These are phyloP conservation scores for Leptinotarsa rubiginosa DNA, from an alignment of 2,888 invertebrate species.

Conservation along the genomic window DNA sequence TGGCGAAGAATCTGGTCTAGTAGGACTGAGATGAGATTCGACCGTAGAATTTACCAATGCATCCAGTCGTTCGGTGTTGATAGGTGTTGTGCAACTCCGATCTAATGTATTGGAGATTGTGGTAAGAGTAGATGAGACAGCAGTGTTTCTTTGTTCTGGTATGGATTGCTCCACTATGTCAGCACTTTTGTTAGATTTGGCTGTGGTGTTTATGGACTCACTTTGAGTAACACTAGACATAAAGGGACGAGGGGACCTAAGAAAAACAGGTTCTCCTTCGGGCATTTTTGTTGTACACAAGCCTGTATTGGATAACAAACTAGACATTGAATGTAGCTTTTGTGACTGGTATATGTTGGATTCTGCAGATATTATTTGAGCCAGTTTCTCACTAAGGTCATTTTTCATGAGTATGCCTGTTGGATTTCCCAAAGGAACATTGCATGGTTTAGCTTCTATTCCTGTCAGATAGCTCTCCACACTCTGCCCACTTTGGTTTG, in stretches of 20 bases:
- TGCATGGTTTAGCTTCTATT: slow-evolving; percentile 64
- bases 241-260: slow-evolving; percentile 52
- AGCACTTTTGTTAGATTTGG: slow-evolving; percentile 58
- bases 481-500: slow-evolving; percentile 71
- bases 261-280: slow-evolving; percentile 49
- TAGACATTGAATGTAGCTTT: slow-evolving; percentile 47
- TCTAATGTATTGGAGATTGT: slow-evolving; percentile 55
- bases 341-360: slow-evolving; percentile 32
- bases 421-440: slow-evolving; percentile 42
- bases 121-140: slow-evolving; percentile 65
- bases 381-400: slow-evolving; percentile 45
- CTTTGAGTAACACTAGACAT: slow-evolving; percentile 49
- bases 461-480: slow-evolving; percentile 72
- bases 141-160: slow-evolving; percentile 50
- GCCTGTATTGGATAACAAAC: slow-evolving; percentile 42
- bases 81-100: slow-evolving; percentile 54
- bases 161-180: slow-evolving; percentile 54
- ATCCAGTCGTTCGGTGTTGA: slow-evolving; percentile 69
- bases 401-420: slow-evolving; percentile 46
- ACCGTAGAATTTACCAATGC: slow-evolving; percentile 72
- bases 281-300: slow-evolving; percentile 38
- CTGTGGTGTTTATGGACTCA: slow-evolving; percentile 54
- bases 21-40: slow-evolving; percentile 68
- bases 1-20: slow-evolving; percentile 51
- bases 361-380: slow-evolving; percentile 45